Conservation (phyloP, 2,113 vertebrate species). For the Asarcornis scutulata region DNA sequence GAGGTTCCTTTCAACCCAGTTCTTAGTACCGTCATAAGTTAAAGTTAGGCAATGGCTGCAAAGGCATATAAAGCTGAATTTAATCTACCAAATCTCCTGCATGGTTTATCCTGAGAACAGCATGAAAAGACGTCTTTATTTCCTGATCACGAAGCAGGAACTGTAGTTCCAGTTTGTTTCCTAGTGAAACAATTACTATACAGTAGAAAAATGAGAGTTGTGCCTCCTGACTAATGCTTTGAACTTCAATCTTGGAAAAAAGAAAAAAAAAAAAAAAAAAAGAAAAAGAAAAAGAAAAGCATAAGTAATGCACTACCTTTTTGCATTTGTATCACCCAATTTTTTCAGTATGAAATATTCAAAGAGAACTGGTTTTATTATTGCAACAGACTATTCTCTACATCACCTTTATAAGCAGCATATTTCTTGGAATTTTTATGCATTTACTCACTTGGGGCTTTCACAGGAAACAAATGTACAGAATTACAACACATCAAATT, state of each 20-base stretch:
- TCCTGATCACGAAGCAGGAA: background rate
- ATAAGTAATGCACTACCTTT: background rate
- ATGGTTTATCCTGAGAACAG: background rate
- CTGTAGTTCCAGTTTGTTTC: background rate
- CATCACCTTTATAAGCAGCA: background rate
- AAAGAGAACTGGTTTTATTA: background rate
- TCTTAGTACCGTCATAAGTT: background rate
- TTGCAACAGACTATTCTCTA: background rate
- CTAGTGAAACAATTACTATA: background rate
- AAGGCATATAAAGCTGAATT: background rate
- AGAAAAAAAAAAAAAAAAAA: background rate
- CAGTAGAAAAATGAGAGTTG: background rate
- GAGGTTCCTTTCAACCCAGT: background rate
- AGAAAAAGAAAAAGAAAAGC: background rate
- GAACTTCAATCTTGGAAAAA: background rate
- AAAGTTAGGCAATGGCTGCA: background rate
- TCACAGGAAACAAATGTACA: background rate
- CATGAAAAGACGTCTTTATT: background rate
- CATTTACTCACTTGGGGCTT: background rate
- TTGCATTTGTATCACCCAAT: background rate
- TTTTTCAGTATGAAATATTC: background rate
- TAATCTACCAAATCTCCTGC: background rate
- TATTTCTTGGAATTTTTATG: background rate
- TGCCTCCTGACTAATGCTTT: background rate
- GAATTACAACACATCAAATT: background rate